A percentile compares a stretch with the other conserved stretches of the same genome.
Conservation (phyloP, 1,140 invertebrate genomes). For the Brachionus plicatilis region DNA sequence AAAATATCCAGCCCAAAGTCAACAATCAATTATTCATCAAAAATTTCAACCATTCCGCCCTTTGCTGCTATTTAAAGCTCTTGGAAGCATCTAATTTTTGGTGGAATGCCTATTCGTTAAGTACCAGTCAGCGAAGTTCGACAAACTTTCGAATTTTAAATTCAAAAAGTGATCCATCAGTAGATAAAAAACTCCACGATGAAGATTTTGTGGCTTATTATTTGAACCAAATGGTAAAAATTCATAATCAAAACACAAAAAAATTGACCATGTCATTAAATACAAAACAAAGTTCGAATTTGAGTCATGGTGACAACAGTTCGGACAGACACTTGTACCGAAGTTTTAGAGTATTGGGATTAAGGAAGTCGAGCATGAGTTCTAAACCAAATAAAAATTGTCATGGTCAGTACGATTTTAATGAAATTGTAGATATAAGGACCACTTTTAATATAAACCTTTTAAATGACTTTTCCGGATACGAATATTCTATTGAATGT, state of each 20-base stretch:
- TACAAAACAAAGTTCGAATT: background rate
- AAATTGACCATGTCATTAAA: background rate
- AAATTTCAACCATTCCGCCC: background rate
- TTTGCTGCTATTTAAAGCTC: background rate
- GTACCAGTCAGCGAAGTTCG: background rate
- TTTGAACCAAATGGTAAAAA: background rate
- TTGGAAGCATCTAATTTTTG: background rate
- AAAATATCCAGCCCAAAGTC: background rate
- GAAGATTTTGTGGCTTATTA: background rate
- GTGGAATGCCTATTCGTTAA: background rate
- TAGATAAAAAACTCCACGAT: background rate
- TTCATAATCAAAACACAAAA: background rate
- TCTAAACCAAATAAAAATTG: background rate
- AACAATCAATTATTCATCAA: background rate
- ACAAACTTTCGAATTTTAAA: background rate
- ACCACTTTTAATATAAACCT: background rate
- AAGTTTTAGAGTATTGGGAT: slow-evolving; percentile 18
- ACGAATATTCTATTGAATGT: slow-evolving; percentile 15
- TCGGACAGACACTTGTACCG: background rate
- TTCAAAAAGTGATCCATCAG: background rate
- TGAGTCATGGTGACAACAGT: background rate
- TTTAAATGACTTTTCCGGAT: background rate
- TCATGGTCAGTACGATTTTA: background rate
- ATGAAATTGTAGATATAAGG: slow-evolving; percentile 1
- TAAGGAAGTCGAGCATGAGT: background rate